These are phyloP conservation scores for Platichthys flesus DNA, from an alignment of 2,113 vertebrate genomes.

Conservation along the genomic window DNA sequence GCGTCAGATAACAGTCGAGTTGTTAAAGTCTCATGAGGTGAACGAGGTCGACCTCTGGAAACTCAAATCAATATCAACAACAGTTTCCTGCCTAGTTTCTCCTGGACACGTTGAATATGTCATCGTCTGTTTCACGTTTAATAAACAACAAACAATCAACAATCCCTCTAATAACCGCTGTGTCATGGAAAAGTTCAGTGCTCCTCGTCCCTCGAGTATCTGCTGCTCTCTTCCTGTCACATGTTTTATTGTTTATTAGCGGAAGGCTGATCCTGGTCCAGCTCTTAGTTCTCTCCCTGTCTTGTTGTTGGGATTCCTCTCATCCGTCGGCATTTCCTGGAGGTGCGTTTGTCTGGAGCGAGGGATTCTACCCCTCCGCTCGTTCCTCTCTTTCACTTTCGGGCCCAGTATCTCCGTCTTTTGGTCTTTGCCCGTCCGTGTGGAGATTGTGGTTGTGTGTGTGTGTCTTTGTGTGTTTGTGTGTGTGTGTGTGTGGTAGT, in stretches of 20 bases:
- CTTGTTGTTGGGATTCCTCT: slow-evolving; percentile 31
- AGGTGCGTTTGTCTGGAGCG: neutral
- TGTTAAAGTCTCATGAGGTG: no score
- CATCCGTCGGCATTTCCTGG: slow-evolving; percentile 43
- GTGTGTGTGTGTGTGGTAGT: slow-evolving; percentile 40
- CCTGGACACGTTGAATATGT: no score
- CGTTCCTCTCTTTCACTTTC: neutral
- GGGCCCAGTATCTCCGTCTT: neutral
- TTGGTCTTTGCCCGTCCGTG: neutral
- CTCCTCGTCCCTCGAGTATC: neutral
- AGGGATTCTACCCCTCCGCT: neutral
- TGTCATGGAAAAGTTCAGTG: no score
- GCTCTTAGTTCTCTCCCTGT: slow-evolving; percentile 27
- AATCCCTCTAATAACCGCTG: no score
- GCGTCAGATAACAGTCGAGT: no score
- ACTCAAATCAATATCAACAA: no score
- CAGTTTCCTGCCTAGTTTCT: no score
- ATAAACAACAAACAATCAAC: no score
- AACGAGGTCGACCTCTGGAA: no score
- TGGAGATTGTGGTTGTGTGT: neutral
- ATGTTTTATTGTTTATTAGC: neutral
- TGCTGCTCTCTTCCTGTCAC: neutral
- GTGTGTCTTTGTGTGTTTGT: neutral
- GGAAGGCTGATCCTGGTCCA: neutral
- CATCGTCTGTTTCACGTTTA: no score